Base-by-base conservation (phyloP, 2,888 invertebrate genomes). In the Pilophorus perplexus region DNA sequence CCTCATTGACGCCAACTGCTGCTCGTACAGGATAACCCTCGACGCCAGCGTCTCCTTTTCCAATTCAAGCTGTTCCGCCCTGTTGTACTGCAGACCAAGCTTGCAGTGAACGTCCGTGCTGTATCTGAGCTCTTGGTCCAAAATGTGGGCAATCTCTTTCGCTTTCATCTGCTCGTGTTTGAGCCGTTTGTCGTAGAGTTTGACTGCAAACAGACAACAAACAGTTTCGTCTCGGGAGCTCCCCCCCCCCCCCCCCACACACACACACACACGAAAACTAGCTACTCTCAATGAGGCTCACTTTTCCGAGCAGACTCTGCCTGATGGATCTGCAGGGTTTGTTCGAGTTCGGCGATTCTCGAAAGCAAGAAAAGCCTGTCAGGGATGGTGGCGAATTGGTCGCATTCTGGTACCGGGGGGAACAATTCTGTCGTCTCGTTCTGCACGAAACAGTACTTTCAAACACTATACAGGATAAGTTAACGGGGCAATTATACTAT, bases 81-180 rank as follows among this genome's bases (percentile, higher is more conserved):
- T 54, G 18, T 65, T 65, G 44, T 42, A 65, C 42, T 65, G 64
- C 10, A 54, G 42, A 8, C 64, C 64, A 16, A 65, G 40, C 28
- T 54, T 65, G 44, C 64, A 65, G 25, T 54, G 64, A 12, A 65
- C 64, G 40, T 65, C 54, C 16, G 64, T 54, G 52, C 64, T 65
- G 42, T 65, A 54, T 12, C 25, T 23, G 12, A 65, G 28, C 14
- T 65, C 64, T 25, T 65, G 64, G 12, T 65, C 62, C n/a, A 62
- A 14, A 28, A 62, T 62, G 33, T 62, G 25, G 28, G 62, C 44
- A 10, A 62, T 46, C 48, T 62, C 62, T 28, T 20, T 62, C 33
- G 62, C 62, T 62, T 62, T 62, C 62, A 62, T 44, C 28, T 62
- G 62, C 33, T 62, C 62, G 22, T 62, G 62, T 18, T 62, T 62